Conservation (phyloP, 2,888 invertebrate genomes). For the Drosophila birchii region DNA sequence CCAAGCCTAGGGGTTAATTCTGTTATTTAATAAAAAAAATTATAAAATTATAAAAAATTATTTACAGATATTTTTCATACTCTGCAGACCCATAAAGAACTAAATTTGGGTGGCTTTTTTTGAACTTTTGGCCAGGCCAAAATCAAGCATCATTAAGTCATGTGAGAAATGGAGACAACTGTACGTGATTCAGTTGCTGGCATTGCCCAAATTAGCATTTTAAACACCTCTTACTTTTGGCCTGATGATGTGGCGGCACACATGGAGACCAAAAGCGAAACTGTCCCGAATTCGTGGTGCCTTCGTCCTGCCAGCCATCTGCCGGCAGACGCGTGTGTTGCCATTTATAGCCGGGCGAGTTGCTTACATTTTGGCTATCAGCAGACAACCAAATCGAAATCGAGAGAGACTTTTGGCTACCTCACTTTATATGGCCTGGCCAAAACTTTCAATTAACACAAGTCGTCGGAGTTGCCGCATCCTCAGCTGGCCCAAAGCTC, state of each 20-base stretch:
- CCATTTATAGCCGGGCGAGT: slow-evolving; percentile 64
- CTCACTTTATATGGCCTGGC: slow-evolving; percentile 70
- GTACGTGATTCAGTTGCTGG: slow-evolving; percentile 54
- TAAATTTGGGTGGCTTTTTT: not conserved
- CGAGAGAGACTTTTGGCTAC: slow-evolving; percentile 66
- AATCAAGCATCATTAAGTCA: slow-evolving; percentile 49
- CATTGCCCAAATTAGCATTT: slow-evolving; percentile 75
- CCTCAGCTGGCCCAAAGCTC: slow-evolving; percentile 55
- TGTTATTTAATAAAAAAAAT: too few relatives aligned
- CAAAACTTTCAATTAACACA: slow-evolving; percentile 78
- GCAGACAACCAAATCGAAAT: slow-evolving; percentile 76
- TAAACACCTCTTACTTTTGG: slow-evolving; percentile 79
- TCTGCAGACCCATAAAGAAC: not conserved
- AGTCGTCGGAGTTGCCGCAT: slow-evolving; percentile 57
- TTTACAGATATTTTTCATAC: too few relatives aligned
- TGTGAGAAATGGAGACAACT: slow-evolving; percentile 49
- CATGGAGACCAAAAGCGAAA: slow-evolving; percentile 58
- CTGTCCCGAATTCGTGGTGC: slow-evolving; percentile 22
- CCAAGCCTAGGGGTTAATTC: not conserved
- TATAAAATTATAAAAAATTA: too few relatives aligned
- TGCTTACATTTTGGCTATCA: slow-evolving; percentile 72
- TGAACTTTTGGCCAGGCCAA: slow-evolving; percentile 27
- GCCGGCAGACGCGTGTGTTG: slow-evolving; percentile 68
- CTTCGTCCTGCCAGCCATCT: slow-evolving; percentile 38
- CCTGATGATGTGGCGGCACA: slow-evolving; percentile 64